Evolutionary conservation across 2,113 vertebrate species (phyloP).

Genomic region (Cavia aperea): DNA sequence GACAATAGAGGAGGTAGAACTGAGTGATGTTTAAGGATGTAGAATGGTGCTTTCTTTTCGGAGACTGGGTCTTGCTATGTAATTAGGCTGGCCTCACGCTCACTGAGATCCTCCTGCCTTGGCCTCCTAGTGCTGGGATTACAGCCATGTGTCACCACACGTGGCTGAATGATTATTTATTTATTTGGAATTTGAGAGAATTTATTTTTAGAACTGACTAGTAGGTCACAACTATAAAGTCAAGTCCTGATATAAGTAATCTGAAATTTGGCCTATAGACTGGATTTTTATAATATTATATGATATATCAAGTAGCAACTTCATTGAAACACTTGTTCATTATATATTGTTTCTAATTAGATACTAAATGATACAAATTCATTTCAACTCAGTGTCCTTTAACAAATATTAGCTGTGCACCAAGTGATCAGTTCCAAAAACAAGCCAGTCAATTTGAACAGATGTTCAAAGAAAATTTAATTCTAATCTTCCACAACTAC

Average conservation of each 20-base stretch:
- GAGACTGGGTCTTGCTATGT: background rate
- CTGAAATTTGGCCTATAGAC: background rate
- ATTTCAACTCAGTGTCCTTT: background rate
- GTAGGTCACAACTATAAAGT: conserved; percentile 51
- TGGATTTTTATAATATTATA: background rate
- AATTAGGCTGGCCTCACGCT: background rate
- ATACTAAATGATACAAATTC: conserved; percentile 4
- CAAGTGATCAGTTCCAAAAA: background rate
- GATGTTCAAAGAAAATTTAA: background rate
- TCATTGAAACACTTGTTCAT: background rate
- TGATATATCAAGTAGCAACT: background rate
- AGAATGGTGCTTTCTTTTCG: background rate
- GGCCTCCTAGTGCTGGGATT: background rate
- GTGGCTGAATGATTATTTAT: background rate
- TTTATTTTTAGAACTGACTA: conserved; percentile 49
- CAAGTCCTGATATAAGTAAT: conserved; percentile 1
- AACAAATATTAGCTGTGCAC: background rate
- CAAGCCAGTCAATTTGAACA: background rate
- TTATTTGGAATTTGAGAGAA: conserved; percentile 3
- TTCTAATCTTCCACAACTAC: background rate
- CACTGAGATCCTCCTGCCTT: background rate
- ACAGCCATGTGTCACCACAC: background rate
- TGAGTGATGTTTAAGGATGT: conserved; percentile 3
- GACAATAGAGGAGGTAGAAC: background rate
- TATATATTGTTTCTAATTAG: conserved; percentile 8